These are phyloP conservation scores for Gorilla gorilla DNA, from an alignment of 2,113 vertebrate species.

Conservation along the genomic window DNA sequence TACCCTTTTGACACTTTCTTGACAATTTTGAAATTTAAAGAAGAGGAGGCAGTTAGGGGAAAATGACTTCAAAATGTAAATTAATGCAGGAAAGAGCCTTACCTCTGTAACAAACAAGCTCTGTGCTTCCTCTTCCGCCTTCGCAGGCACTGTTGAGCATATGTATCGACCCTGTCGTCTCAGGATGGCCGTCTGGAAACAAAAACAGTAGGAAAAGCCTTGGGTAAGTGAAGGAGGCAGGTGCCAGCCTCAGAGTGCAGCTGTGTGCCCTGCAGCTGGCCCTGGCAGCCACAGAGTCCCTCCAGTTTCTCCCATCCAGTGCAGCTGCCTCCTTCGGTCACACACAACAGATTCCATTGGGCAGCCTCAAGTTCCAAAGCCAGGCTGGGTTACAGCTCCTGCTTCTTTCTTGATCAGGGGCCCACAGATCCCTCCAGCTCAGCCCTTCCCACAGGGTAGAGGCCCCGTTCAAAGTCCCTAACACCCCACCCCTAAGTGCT, in stretches of 20 bases:
- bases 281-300: neutral
- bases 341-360: neutral
- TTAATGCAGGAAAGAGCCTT: conserved; percentile 40
- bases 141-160: conserved; percentile 92
- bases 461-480: neutral
- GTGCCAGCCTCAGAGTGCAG: fast-evolving
- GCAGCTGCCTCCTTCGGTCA: neutral
- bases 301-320: neutral
- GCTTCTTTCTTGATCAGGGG: neutral
- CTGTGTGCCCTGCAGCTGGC: neutral
- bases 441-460: neutral
- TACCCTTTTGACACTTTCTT: neutral
- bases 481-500: neutral
- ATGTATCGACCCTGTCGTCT: conserved; percentile 92
- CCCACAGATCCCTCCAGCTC: too few species aligned
- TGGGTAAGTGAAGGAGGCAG: neutral
- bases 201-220: neutral
- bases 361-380: neutral
- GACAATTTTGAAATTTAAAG: neutral
- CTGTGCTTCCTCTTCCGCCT: conserved; percentile 93
- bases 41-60: neutral
- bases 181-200: conserved; percentile 90
- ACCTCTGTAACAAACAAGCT: conserved; percentile 98
- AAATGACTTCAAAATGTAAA: neutral
- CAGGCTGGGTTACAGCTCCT: too few species aligned